These are phyloP conservation scores for Anoplopoma fimbria DNA, from an alignment of 2,113 vertebrate species.

Conservation along the genomic window DNA sequence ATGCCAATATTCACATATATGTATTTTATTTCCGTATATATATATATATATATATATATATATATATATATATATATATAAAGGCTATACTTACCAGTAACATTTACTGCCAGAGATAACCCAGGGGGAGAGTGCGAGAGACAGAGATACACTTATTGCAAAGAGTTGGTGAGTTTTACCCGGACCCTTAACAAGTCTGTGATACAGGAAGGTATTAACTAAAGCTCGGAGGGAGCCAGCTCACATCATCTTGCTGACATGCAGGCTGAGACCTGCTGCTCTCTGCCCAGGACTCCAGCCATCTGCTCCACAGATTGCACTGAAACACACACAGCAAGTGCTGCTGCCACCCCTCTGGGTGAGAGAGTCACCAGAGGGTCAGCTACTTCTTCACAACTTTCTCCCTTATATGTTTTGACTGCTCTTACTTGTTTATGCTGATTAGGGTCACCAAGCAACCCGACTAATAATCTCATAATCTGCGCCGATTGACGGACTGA, in stretches of 20 bases:
- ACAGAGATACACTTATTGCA: slow-evolving; percentile 41
- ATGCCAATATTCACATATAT: too few species aligned
- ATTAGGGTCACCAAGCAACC: slow-evolving; percentile 45
- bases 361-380: slow-evolving; percentile 87
- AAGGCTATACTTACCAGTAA: slow-evolving; percentile 34
- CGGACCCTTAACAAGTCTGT: slow-evolving; percentile 76
- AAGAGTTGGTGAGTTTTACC: slow-evolving; percentile 63
- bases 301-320: slow-evolving; percentile 88
- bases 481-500: slow-evolving; percentile 49
- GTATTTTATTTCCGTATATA: too few species aligned
- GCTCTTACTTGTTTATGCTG: slow-evolving; percentile 49
- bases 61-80: neutral
- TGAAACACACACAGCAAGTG: slow-evolving; percentile 81
- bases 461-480: slow-evolving; percentile 50
- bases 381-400: slow-evolving; percentile 73
- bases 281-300: slow-evolving; percentile 83
- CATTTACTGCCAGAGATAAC: slow-evolving; percentile 38
- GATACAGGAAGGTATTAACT: slow-evolving; percentile 79
- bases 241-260: slow-evolving; percentile 76
- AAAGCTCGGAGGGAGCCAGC: slow-evolving; percentile 73
- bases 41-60: neutral
- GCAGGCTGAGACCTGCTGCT: slow-evolving; percentile 80
- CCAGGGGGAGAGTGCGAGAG: neutral
- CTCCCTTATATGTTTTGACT: slow-evolving; percentile 63
- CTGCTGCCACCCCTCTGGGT: slow-evolving; percentile 88